Evolutionary conservation across 2,888 invertebrate species (phyloP).

Genomic region (Alsophila aescularia): DNA sequence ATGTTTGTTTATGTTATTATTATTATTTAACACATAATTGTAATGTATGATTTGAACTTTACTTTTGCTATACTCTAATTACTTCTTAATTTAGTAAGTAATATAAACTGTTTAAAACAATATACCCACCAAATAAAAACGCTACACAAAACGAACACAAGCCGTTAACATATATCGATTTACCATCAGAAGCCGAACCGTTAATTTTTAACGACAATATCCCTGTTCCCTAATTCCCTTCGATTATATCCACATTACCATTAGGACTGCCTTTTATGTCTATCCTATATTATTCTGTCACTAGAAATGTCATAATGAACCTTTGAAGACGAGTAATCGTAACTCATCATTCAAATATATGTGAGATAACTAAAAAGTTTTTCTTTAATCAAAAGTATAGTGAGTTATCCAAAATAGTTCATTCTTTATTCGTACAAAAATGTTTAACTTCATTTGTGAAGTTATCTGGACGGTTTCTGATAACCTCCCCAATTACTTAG

Average conservation of each 20-base stretch:
- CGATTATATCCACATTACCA: constrained; percentile 67
- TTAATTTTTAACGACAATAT: constrained; percentile 73
- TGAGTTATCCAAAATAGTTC: too few relatives aligned
- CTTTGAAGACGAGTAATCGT: too few relatives aligned
- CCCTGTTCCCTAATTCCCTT: constrained; percentile 63
- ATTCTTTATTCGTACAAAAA: too few relatives aligned
- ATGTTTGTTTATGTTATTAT: constrained; percentile 46
- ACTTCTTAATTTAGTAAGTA: too few relatives aligned
- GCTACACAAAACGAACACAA: constrained; percentile 20
- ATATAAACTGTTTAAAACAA: background rate
- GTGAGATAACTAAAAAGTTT: too few relatives aligned
- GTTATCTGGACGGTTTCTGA: too few relatives aligned
- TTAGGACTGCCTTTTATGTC: background rate
- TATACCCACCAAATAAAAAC: background rate
- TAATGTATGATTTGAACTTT: constrained; percentile 17
- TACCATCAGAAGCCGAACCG: constrained; percentile 67
- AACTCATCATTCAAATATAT: too few relatives aligned
- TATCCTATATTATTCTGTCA: background rate
- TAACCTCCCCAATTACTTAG: too few relatives aligned
- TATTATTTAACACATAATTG: constrained; percentile 30
- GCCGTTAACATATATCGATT: constrained; percentile 63
- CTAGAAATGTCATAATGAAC: too few relatives aligned
- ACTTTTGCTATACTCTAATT: too few relatives aligned
- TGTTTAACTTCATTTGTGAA: too few relatives aligned
- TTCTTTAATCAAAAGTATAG: too few relatives aligned